These are phyloP conservation scores for Machimus rusticus DNA, from an alignment of 2,888 invertebrate species.

Conservation along the genomic window DNA sequence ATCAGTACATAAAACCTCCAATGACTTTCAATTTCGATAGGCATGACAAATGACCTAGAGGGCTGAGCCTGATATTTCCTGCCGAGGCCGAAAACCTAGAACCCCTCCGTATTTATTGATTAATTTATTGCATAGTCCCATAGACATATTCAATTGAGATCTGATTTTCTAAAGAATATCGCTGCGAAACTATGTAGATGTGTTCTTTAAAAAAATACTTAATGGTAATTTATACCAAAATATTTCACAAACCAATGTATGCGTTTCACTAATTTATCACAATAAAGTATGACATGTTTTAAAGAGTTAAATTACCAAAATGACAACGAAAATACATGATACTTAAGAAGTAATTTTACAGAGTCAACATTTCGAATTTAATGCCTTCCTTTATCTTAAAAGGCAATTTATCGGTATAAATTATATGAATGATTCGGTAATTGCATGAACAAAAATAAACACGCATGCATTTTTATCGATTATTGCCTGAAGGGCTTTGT, in stretches of 20 bases:
- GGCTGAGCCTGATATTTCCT: neutral
- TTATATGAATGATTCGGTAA: neutral
- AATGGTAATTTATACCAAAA: neutral
- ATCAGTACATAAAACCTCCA: neutral
- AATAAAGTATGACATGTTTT: no score
- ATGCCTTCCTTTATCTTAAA: neutral
- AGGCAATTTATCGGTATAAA: neutral
- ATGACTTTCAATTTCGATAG: neutral
- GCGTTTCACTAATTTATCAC: neutral
- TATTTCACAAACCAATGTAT: neutral
- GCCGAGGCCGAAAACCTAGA: neutral
- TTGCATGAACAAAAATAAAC: neutral
- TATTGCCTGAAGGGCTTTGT: neutral
- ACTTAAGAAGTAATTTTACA: neutral
- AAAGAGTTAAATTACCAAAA: neutral
- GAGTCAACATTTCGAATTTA: neutral
- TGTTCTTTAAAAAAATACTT: neutral
- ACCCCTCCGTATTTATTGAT: neutral
- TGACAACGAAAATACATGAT: neutral
- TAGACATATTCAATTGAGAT: neutral
- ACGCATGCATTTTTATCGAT: neutral
- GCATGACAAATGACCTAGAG: neutral
- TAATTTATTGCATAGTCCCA: neutral
- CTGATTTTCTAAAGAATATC: neutral
- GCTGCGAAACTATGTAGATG: no score